Evolutionary conservation across 2,113 vertebrate genomes (phyloP).

Genomic region (Dendropsophus ebraccatus): DNA sequence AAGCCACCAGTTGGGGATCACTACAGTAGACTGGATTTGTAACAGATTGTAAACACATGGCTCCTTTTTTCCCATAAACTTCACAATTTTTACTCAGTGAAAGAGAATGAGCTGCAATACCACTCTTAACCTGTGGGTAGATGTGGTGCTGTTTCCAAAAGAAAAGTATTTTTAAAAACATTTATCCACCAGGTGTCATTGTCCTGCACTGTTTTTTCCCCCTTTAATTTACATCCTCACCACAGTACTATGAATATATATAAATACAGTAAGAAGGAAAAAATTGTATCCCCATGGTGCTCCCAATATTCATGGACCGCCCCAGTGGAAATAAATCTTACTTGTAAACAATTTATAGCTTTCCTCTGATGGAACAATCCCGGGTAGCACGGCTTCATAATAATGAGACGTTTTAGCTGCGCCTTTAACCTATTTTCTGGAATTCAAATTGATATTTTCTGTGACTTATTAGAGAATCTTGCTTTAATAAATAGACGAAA

Average conservation of each 20-base stretch:
- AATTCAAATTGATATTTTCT: slow-evolving; percentile 20
- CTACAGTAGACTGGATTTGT: no score
- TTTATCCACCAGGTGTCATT: neutral
- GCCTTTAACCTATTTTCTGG: slow-evolving; percentile 38
- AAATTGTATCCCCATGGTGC: slow-evolving; percentile 13
- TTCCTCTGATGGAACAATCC: neutral
- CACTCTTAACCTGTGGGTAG: no score
- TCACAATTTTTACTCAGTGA: no score
- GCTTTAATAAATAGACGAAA: slow-evolving; percentile 39
- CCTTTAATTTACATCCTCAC: neutral
- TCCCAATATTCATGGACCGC: slow-evolving; percentile 13
- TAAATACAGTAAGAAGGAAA: neutral
- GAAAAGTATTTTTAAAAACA: neutral
- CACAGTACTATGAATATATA: neutral
- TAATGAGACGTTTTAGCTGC: slow-evolving; percentile 34
- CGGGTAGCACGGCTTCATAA: slow-evolving; percentile 13
- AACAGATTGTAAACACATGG: no score
- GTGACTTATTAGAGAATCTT: slow-evolving; percentile 20
- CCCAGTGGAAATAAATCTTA: slow-evolving; percentile 26
- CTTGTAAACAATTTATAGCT: slow-evolving; percentile 39
- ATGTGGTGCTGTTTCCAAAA: no score
- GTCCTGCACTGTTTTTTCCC: neutral
- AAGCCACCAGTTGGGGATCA: no score
- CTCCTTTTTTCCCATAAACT: no score
- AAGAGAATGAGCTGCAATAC: no score